phyloP scores from a whole-genome alignment of 2,113 vertebrate genomes.

The Micromys minutus region DNA sequence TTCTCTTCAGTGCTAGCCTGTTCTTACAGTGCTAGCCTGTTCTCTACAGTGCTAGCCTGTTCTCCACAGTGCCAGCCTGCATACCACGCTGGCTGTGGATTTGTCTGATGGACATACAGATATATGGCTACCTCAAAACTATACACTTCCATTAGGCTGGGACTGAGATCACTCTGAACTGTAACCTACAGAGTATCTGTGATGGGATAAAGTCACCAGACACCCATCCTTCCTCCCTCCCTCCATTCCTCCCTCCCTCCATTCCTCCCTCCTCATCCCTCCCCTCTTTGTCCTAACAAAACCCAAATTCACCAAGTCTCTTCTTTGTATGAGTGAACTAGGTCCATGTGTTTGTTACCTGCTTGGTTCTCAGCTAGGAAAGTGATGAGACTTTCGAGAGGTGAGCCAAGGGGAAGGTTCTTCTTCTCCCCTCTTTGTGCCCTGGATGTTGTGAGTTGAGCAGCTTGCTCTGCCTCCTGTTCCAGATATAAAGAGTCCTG shows the following conservation, averaged over 20 bases:
- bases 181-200: background rate
- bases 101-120: rapidly evolving
- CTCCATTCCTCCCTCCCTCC: too few relatives aligned
- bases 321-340: rapidly evolving
- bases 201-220: background rate
- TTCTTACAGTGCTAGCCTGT: rapidly evolving
- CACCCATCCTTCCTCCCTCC: background rate
- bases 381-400: background rate
- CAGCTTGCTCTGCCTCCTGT: background rate
- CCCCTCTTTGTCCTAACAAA: background rate
- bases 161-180: rapidly evolving
- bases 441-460: background rate
- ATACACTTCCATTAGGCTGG: rapidly evolving
- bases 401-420: background rate
- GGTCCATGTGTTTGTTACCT: too few relatives aligned
- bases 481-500: rapidly evolving
- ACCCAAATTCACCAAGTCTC: rapidly evolving
- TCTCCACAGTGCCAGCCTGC: rapidly evolving
- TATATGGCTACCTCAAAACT: rapidly evolving
- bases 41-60: rapidly evolving
- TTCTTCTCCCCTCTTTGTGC: background rate
- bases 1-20: rapidly evolving
- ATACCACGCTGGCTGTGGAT: rapidly evolving
- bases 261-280: too few relatives aligned
- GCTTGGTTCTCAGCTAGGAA: background rate